These are phyloP conservation scores for Suillia variegata DNA, from an alignment of 2,888 invertebrate genomes.

Conservation along the genomic window DNA sequence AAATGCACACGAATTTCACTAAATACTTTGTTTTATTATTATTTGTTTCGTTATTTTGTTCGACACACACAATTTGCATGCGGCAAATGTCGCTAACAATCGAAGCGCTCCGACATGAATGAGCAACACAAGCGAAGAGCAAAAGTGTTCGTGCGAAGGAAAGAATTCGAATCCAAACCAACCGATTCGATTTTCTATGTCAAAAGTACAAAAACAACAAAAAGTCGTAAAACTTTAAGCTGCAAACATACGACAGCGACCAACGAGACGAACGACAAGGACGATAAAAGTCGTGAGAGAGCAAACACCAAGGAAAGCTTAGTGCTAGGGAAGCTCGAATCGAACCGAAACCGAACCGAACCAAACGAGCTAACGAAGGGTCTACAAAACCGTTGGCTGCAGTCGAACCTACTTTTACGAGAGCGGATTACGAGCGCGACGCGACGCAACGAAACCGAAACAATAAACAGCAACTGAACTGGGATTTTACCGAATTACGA, in stretches of 20 bases:
- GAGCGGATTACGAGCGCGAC: neutral
- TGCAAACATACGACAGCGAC: constrained; percentile 7
- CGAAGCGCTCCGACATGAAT: constrained; percentile 22
- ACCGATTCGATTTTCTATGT: constrained; percentile 38
- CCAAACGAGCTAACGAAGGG: neutral
- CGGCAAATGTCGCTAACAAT: constrained; percentile 15
- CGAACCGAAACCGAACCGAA: neutral
- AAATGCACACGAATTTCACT: too few relatives aligned
- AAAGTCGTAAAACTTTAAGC: neutral
- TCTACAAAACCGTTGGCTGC: neutral
- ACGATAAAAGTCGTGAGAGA: neutral
- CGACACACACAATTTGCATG: neutral
- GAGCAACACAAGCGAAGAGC: constrained; percentile 12
- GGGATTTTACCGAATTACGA: neutral
- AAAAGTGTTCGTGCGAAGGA: constrained; percentile 20
- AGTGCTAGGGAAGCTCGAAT: neutral
- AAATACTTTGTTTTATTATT: too few relatives aligned
- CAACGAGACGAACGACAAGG: neutral
- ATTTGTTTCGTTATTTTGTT: neutral
- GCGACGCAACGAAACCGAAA: too few relatives aligned
- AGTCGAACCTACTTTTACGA: neutral
- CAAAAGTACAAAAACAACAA: constrained; percentile 11
- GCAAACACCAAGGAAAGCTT: neutral
- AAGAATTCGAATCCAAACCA: constrained; percentile 24
- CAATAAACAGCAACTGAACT: neutral